phyloP scores from a whole-genome alignment of 2,888 invertebrate species.

The Drosophila nr. perissopoda region DNA sequence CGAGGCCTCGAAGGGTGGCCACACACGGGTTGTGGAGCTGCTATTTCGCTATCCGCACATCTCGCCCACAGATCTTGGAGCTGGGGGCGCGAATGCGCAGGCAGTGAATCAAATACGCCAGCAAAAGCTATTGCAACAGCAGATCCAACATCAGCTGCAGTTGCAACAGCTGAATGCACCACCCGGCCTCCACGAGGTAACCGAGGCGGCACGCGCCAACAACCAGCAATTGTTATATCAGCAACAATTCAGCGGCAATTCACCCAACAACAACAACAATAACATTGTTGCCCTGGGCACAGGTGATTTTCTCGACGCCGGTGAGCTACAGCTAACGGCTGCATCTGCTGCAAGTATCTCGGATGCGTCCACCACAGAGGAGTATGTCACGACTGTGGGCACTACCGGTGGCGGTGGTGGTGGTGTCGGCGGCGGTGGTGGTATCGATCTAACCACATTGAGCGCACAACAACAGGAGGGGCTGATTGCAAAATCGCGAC shows the following conservation, averaged over 20 bases:
- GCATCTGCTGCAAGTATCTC: constrained; percentile 53
- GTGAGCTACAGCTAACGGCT: constrained; percentile 79
- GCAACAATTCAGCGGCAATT: constrained; percentile 79
- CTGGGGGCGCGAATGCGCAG: constrained; percentile 77
- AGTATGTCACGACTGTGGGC: constrained; percentile 73
- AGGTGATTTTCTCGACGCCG: constrained; percentile 82
- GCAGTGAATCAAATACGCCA: constrained; percentile 83
- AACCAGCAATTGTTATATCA: constrained; percentile 86
- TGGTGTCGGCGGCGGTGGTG: constrained; percentile 49
- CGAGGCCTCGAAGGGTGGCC: constrained; percentile 99
- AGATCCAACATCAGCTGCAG: constrained; percentile 85
- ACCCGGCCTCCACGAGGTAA: constrained; percentile 87
- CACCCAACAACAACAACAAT: constrained; percentile 48
- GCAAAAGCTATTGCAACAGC: constrained; percentile 84
- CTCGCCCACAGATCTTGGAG: constrained; percentile 87
- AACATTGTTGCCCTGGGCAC: constrained; percentile 62
- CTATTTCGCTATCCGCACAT: constrained; percentile 96
- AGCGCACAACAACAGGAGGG: constrained; percentile 84
- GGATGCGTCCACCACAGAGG: constrained; percentile 72
- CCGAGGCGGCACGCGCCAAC: constrained; percentile 87
- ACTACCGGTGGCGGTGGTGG: constrained; percentile 42
- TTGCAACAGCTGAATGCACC: constrained; percentile 84
- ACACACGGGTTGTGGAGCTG: constrained; percentile 97
- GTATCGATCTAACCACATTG: constrained; percentile 83
- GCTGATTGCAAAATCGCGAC: constrained; percentile 84